Percentiles rank a stretch among this genome's conserved stretches.
phyloP scores from a whole-genome alignment of 1,140 invertebrate species.

The Sweltsa coloradensis region DNA sequence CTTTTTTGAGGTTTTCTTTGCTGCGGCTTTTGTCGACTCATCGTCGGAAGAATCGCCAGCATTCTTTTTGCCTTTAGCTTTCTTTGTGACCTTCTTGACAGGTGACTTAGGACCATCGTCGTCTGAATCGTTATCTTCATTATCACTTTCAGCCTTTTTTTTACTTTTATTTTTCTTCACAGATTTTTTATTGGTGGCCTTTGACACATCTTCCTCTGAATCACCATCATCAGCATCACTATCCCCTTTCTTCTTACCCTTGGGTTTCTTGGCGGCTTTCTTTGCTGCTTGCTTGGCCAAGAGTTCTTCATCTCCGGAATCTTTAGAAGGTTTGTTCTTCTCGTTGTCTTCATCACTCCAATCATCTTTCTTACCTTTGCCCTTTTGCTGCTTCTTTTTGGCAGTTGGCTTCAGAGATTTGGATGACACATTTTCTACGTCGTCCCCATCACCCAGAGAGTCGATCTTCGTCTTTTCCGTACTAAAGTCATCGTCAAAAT shows the following conservation, averaged over 20 bases:
- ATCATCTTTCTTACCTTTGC: constrained; percentile 20
- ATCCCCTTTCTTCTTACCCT: constrained; percentile 8
- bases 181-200: background rate
- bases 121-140: background rate
- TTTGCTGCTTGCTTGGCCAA: constrained; percentile 4
- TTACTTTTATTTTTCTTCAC: background rate
- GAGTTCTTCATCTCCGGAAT: constrained; percentile 12
- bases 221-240: constrained; percentile 10
- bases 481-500: constrained; percentile 40
- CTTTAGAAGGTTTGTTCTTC: background rate
- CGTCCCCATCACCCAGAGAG: constrained; percentile 21
- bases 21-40: background rate
- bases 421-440: constrained; percentile 9
- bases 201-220: background rate
- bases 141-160: constrained; percentile 1
- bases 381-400: constrained; percentile 34
- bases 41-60: background rate
- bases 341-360: constrained; percentile 15
- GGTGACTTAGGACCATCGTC: no score
- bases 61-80: constrained; percentile 6
- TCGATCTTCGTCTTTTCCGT: no score
- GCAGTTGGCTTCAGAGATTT: constrained; percentile 11
- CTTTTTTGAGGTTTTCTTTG: background rate
- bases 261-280: constrained; percentile 10
- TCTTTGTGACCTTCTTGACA: no score